phyloP scores from a whole-genome alignment of 2,113 vertebrate genomes.

The Vireo altiloquus region DNA sequence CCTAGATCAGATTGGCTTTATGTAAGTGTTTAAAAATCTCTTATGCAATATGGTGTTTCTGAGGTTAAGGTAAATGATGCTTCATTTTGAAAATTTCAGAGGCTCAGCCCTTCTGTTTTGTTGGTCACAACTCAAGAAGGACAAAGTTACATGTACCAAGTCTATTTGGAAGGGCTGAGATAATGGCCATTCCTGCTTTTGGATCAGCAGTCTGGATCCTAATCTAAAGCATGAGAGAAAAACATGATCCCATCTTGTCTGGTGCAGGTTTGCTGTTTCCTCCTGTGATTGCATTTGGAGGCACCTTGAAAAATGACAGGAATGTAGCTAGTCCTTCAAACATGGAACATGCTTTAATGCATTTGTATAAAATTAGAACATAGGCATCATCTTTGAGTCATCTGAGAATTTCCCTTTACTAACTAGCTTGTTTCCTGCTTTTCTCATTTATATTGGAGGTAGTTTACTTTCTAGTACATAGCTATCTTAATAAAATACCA shows the following conservation, averaged over 20 bases:
- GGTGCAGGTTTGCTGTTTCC: neutral
- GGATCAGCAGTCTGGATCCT: neutral
- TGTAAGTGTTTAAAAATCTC: neutral
- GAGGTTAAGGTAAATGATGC: neutral
- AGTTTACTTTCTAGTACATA: neutral
- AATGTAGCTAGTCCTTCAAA: neutral
- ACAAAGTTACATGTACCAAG: neutral
- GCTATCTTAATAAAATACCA: neutral
- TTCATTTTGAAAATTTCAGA: neutral
- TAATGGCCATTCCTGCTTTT: neutral
- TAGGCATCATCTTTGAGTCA: neutral
- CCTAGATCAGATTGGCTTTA: neutral
- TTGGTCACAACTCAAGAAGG: neutral
- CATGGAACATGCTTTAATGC: neutral
- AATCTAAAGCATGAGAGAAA: neutral
- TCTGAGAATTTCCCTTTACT: neutral
- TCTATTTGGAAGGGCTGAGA: neutral
- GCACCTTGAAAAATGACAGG: neutral
- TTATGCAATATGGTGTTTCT: neutral
- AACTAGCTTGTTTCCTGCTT: neutral
- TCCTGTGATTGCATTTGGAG: neutral
- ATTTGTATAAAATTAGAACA: neutral
- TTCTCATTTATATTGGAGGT: neutral
- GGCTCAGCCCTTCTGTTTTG: neutral
- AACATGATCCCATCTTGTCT: neutral